These are phyloP conservation scores for Caenorhabditis brenneri DNA, from an alignment of 1,140 invertebrate species.

Conservation along the genomic window DNA sequence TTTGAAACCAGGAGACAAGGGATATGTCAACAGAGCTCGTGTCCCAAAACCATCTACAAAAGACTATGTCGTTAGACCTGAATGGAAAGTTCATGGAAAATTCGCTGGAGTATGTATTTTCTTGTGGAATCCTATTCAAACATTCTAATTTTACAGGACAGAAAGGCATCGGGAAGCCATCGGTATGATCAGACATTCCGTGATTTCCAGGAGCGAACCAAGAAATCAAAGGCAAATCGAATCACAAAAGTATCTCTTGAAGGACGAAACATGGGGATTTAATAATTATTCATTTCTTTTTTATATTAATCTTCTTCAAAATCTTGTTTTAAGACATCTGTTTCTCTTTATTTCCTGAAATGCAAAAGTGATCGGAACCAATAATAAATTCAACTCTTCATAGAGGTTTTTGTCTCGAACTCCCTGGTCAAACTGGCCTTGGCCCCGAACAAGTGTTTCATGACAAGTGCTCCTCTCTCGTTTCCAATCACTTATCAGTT, in stretches of 20 bases:
- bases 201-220: constrained; percentile 67
- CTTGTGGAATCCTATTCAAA: no score
- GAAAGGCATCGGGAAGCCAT: constrained; percentile 53
- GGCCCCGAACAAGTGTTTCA: constrained; percentile 26
- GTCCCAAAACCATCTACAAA: constrained; percentile 93
- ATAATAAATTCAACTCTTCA: no score
- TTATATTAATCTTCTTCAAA: neutral
- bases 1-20: constrained; percentile 85
- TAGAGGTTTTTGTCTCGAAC: neutral
- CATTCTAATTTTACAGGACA: constrained; percentile 31
- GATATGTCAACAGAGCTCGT: constrained; percentile 81
- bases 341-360: neutral
- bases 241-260: constrained; percentile 63
- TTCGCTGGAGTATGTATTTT: constrained; percentile 58
- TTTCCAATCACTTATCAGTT: constrained; percentile 39
- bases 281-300: neutral
- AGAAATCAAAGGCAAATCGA: constrained; percentile 59
- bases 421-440: neutral
- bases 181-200: constrained; percentile 62
- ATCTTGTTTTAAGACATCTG: no score
- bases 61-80: constrained; percentile 92
- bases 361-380: neutral
- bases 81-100: constrained; percentile 75
- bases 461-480: constrained; percentile 13
- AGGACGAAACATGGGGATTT: constrained; percentile 59